Percentiles rank a stretch among this genome's conserved stretches.
Evolutionary conservation across 1,140 invertebrate species (phyloP).

Genomic region (Diabrotica virgifera): DNA sequence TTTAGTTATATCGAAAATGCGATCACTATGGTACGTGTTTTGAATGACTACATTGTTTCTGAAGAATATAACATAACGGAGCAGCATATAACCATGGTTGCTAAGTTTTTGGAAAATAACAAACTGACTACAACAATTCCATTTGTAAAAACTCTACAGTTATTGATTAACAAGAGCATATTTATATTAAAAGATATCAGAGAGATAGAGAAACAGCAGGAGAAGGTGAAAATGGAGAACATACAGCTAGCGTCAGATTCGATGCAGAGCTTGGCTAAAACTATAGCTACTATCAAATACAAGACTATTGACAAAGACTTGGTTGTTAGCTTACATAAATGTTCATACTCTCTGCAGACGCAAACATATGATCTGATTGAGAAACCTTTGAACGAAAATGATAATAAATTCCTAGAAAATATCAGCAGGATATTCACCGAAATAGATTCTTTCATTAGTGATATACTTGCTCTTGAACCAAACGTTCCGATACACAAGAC

Average conservation of each 20-base stretch:
- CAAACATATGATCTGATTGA: slow-evolving; percentile 42
- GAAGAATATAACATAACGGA: slow-evolving; percentile 8
- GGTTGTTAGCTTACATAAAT: slow-evolving; percentile 38
- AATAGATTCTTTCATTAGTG: slow-evolving; percentile 30
- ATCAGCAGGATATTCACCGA: slow-evolving; percentile 31
- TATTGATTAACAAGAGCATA: slow-evolving; percentile 20
- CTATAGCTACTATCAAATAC: slow-evolving; percentile 38
- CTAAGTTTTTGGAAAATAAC: slow-evolving; percentile 19
- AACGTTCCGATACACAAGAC: slow-evolving; percentile 19
- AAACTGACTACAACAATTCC: neutral
- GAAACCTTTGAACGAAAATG: slow-evolving; percentile 29
- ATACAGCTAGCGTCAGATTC: slow-evolving; percentile 35
- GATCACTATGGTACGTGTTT: slow-evolving; percentile 1
- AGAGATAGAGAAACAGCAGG: slow-evolving; percentile 21
- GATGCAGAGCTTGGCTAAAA: slow-evolving; percentile 36
- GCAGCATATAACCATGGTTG: slow-evolving; percentile 8
- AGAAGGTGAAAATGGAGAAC: slow-evolving; percentile 29
- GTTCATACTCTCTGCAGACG: slow-evolving; percentile 39
- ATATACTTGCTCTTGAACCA: slow-evolving; percentile 19
- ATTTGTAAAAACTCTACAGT: slow-evolving; percentile 8
- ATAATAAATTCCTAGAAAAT: slow-evolving; percentile 35
- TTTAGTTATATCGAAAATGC: slow-evolving; percentile 1
- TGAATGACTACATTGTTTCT: slow-evolving; percentile 13
- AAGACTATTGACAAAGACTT: slow-evolving; percentile 28
- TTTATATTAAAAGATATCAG: slow-evolving; percentile 29